Evolutionary conservation across 2,113 vertebrate genomes (phyloP), one percentile per base, ranked within the genome.

Genomic region (Saccopteryx leptura): DNA sequence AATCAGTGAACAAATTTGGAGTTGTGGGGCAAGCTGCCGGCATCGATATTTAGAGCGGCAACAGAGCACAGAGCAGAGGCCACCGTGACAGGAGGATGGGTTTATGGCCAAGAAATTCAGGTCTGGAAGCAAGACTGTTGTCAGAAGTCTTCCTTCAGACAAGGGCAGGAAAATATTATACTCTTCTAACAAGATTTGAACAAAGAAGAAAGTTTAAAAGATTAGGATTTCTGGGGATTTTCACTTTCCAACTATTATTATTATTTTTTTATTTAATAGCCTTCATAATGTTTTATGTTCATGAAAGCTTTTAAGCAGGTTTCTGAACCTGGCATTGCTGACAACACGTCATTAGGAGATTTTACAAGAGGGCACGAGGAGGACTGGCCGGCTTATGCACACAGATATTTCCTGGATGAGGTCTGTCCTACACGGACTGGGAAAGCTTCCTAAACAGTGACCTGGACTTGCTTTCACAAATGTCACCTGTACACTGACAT

Each of bases 221-320:
- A 74, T 69, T 65, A 82, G 31, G 33, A 86, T 95, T 89, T 86
- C 58, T 71, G 31, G 61, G 52, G 24, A 95, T 33, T 88, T 92
- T 81, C 79, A 88, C 33, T 71, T 93, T 94, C 74, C 46, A 85
- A 95, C 74, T 33, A 78, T 19, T 33, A 66, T 75, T 94, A 92
- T 60, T 50, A 23, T 94, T 94, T 60, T 50, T 28, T 91, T 48
- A 87, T 56, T 63, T 96, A 95, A 91, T 68, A 88, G 17, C 17
- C 33, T 91, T 95, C 81, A 74, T 79, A 63, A 96, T 86, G 26
- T 48, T 94, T 96, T 91, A 95, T 65, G 52, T n/a, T 95, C 75
- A 91, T 71, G 69, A 82, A 96, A 96, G 7, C 13, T 86, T 94
- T 90, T 69, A 91, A 87, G 54, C 12, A 83, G 69, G 3, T 95